Evolutionary conservation across 1,140 invertebrate species (phyloP).

Genomic region (Scylla paramamosain): DNA sequence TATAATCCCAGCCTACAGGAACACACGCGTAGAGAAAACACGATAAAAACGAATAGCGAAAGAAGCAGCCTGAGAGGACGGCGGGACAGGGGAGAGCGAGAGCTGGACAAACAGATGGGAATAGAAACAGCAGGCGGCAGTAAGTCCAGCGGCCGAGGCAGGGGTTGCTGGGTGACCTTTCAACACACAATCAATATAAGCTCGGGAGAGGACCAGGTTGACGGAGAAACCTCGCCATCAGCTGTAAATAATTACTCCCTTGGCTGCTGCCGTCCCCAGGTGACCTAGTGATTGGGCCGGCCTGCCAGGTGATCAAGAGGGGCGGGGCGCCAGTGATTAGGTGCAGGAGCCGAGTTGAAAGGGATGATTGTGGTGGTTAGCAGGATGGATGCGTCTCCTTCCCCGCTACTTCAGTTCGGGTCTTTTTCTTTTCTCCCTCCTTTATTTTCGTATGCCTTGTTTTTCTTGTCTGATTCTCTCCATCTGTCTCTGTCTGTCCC

Average conservation of each 20-base stretch:
- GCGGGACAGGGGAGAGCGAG: not conserved
- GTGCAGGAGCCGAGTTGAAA: not conserved
- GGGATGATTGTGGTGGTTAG: not conserved
- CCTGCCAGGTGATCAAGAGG: not conserved
- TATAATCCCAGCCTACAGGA: not conserved
- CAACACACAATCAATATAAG: conserved; percentile 14
- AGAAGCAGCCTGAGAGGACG: not conserved
- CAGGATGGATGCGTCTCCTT: not conserved
- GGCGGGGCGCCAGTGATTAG: not conserved
- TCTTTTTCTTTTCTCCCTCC: not conserved
- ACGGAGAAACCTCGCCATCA: conserved; percentile 19
- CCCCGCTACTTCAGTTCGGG: not conserved
- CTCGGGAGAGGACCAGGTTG: not conserved
- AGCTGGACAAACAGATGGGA: conserved; percentile 1
- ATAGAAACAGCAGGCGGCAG: conserved; percentile 9
- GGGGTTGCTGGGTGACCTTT: not conserved
- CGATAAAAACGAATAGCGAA: not conserved
- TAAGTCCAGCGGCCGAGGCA: not conserved
- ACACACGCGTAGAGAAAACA: not conserved
- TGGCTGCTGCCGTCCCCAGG: not conserved
- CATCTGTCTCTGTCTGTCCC: not conserved
- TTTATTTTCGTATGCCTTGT: not conserved
- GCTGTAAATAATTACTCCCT: conserved; percentile 3
- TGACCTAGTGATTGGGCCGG: not conserved
- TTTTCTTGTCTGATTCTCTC: not conserved